Evolutionary conservation across 2,888 invertebrate species (phyloP), one percentile per base, ranked within the genome.

Genomic region (Julus scandinavius): DNA sequence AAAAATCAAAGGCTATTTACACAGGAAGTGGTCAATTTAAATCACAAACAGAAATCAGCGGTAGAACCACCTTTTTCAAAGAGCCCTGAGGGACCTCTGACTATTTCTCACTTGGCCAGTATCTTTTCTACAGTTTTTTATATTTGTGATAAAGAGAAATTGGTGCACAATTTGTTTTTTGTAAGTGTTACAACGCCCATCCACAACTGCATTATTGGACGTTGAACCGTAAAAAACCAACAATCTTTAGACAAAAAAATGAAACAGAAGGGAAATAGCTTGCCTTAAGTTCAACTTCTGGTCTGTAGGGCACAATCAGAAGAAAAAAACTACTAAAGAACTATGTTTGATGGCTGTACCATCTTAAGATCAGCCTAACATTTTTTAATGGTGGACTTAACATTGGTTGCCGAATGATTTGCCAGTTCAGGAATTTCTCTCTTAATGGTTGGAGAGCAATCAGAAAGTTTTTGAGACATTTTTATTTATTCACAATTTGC

Each of bases 1-100:
- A 72, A 72, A 72, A 72, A 72, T 72, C 29, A 29, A 72, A 72
- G 72, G 72, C 29, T 72, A 72, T 72, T 72, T 72, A 72, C 72
- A 72, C 72, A 72, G 72, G 72, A 72, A 72, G 72, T 72, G 72
- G 72, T 72, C 72, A 72, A 72, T 72, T 72, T 72, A 72, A 72
- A 72, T 72, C 72, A 72, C 72, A 72, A 72, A 72, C 72, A 72
- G 72, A 72, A 72, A 72, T 72, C 72, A 72, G 72, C 72, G 72
- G 20, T 29, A 29, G 72, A 20, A 72, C 72, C 72, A 20, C 72
- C 20, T 72, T 29, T 72, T 72, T 1, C 72, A 72, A 72, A 72
- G 29, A 72, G 29, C 72, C 72, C 72, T 7, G 6, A 72, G 72
- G 72, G 72, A 72, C 72, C 72, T 9, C 29, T 29, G 29, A 29